These are phyloP conservation scores for Temnothorax unifasciatus DNA, from an alignment of 2,888 invertebrate genomes.

Conservation along the genomic window DNA sequence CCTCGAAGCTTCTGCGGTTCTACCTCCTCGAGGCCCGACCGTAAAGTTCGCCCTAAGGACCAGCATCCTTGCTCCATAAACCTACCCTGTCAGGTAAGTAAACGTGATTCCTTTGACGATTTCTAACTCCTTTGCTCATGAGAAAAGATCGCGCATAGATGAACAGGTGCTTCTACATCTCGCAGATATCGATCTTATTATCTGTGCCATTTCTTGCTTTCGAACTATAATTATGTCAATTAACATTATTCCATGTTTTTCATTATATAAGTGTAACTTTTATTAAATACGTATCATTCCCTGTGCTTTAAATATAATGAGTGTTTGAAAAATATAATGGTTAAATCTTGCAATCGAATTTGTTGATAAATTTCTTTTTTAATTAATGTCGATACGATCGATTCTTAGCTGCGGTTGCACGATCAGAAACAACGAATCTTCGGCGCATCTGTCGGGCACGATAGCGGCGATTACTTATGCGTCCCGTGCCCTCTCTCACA, in stretches of 20 bases:
- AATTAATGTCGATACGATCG: background rate
- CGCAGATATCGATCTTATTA: background rate
- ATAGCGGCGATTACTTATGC: conserved; percentile 85
- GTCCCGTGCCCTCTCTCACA: conserved; percentile 83
- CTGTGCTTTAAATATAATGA: background rate
- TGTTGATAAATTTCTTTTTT: background rate
- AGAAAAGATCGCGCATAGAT: conserved; percentile 66
- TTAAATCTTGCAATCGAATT: conserved; percentile 4
- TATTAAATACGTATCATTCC: background rate
- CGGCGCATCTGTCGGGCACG: conserved; percentile 84
- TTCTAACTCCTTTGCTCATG: conserved; percentile 61
- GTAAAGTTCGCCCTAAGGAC: conserved; percentile 83
- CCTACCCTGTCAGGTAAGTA: conserved; percentile 81
- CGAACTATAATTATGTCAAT: background rate
- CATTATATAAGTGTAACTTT: background rate
- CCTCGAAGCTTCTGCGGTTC: conserved; percentile 79
- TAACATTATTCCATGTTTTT: background rate
- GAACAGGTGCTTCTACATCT: conserved; percentile 24
- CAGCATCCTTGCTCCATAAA: conserved; percentile 81
- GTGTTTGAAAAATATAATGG: background rate
- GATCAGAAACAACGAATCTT: conserved; percentile 80
- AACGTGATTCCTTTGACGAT: conserved; percentile 76
- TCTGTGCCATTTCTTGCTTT: background rate
- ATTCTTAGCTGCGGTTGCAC: conserved; percentile 52
- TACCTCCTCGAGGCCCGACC: conserved; percentile 78